A percentile compares a stretch with the other conserved stretches of the same genome.
Conservation (phyloP, 1,140 invertebrate species). For the Odontomachus brunneus region DNA sequence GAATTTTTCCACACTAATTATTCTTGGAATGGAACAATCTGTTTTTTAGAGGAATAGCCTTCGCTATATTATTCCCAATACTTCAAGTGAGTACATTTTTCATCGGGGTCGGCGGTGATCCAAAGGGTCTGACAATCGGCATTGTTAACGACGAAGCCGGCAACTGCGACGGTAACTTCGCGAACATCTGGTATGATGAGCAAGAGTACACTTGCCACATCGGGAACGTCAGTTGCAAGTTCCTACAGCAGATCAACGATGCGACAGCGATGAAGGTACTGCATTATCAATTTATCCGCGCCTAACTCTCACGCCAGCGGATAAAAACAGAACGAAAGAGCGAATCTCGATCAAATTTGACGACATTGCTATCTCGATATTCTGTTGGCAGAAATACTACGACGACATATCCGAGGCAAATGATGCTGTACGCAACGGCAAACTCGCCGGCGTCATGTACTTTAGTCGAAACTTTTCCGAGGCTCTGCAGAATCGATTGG, state of each 20-base stretch:
- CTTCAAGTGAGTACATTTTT: conserved; percentile 93
- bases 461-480: conserved; percentile 92
- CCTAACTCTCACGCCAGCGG: neutral
- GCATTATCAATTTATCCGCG: neutral
- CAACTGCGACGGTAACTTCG: conserved; percentile 78
- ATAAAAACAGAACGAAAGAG: no score
- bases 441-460: conserved; percentile 89
- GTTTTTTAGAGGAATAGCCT: conserved; percentile 89
- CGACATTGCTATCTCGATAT: neutral
- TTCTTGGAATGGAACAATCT: conserved; percentile 47
- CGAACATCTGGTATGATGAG: conserved; percentile 72
- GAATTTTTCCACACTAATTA: no score
- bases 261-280: conserved; percentile 83
- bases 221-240: conserved; percentile 87
- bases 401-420: conserved; percentile 85
- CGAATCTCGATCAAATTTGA: no score
- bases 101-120: conserved; percentile 92
- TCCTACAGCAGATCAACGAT: conserved; percentile 84
- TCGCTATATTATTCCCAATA: conserved; percentile 93
- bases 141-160: conserved; percentile 91
- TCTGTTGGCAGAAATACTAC: conserved; percentile 84
- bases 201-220: conserved; percentile 83
- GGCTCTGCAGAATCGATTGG: conserved; percentile 86
- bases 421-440: conserved; percentile 87
- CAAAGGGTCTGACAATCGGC: conserved; percentile 89